Evolutionary conservation across 2,113 vertebrate genomes (phyloP), one percentile per base, ranked within the genome.

Genomic region (Cyprinodon tularosa): DNA sequence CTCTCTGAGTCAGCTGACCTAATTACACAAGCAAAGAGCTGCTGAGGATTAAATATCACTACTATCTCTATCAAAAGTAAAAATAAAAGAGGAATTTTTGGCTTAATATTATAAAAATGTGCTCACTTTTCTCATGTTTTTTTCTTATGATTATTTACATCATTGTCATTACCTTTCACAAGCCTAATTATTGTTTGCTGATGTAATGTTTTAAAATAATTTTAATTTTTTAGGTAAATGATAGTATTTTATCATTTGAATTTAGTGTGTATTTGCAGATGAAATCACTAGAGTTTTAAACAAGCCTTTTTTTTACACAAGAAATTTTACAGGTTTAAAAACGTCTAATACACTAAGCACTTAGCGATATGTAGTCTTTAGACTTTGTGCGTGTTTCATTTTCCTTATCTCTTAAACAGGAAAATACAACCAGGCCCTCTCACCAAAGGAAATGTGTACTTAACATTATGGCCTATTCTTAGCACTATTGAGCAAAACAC

Each of bases 401-500:
- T 57, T 53, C 82, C 84, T 84, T 87, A 88, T 92, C 86, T 73
- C 78, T 71, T 64, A 79, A 84, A 85, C 72, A 89, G 93, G 88
- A 89, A 90, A 88, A 85, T 77, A 79, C 39, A 77, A 86, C 85
- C 60, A 42, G 57, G 20, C 42, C 72, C 65, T 72, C 84, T 81
- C 68, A 74, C 81, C 71, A 74, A 80, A 90, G 92, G 91, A 95
- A 96, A 88, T 60, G 72, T 88, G 83, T 88, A 89, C 94, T 94
- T 91, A 76, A 91, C 89, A 90, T 77, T 88, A 85, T 82, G 89
- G 74, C 86, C 89, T 90, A 93, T 93, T 94, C 93, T 91, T 86
- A 76, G 77, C 85, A 84, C 75, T 53, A 77, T 81, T 78, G 62
- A 64, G 20, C 72, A 76, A 83, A 86, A 68, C 50, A 71, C 67